These are phyloP conservation scores for Hirudinaria manillensis DNA, from an alignment of 2,888 invertebrate genomes.

Conservation along the genomic window DNA sequence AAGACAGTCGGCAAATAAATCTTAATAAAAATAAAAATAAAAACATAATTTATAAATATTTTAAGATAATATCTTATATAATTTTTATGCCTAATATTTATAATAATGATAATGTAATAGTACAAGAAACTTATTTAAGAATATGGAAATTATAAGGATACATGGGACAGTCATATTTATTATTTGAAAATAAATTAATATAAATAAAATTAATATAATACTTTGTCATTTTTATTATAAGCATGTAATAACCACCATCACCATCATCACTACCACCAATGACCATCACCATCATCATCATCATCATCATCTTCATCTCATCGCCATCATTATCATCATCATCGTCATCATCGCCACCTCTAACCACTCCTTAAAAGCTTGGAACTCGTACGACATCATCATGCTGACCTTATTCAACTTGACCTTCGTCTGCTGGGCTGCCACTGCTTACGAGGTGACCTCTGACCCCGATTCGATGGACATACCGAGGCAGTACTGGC, in stretches of 20 bases:
- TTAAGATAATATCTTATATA: not conserved
- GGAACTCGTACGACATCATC: constrained; percentile 56
- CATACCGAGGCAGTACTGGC: constrained; percentile 65
- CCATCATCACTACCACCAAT: too few relatives aligned
- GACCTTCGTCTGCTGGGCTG: constrained; percentile 68
- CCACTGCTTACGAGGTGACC: constrained; percentile 59
- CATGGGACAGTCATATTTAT: too few relatives aligned
- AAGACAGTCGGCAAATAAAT: not conserved
- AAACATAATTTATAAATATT: not conserved
- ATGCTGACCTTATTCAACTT: constrained; percentile 70
- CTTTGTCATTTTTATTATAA: too few relatives aligned
- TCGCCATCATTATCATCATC: too few relatives aligned
- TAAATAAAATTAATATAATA: not conserved
- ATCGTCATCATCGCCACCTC: too few relatives aligned
- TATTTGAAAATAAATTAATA: not conserved
- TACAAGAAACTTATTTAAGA: too few relatives aligned
- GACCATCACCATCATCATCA: too few relatives aligned
- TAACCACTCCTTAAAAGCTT: not conserved
- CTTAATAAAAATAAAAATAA: too few relatives aligned
- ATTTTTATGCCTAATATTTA: too few relatives aligned
- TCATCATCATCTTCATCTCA: not conserved
- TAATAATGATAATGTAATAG: too few relatives aligned
- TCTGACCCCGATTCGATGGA: constrained; percentile 41
- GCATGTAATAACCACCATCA: too few relatives aligned
- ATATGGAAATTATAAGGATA: too few relatives aligned